These are phyloP conservation scores for Drosophila seguyi DNA, from an alignment of 1,140 invertebrate species.

Conservation along the genomic window DNA sequence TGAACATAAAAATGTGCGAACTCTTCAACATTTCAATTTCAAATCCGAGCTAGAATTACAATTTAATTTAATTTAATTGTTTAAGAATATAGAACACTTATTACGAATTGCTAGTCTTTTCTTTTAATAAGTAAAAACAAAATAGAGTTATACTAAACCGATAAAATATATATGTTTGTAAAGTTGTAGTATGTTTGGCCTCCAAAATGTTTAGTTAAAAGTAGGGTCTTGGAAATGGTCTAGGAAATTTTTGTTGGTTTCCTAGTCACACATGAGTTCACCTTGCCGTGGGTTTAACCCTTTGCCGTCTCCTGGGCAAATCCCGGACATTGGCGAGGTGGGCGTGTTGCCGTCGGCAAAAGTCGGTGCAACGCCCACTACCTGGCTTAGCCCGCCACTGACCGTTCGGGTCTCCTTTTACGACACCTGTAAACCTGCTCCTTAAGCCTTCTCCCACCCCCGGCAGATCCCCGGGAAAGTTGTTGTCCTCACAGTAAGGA, in stretches of 20 bases:
- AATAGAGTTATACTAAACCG: neutral
- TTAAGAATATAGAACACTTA: neutral
- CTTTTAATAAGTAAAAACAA: neutral
- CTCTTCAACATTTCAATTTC: too few relatives aligned
- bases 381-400: slow-evolving; percentile 30
- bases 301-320: slow-evolving; percentile 37
- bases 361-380: slow-evolving; percentile 61
- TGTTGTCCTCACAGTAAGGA: slow-evolving; percentile 26
- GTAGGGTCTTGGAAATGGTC: neutral
- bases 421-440: slow-evolving; percentile 48
- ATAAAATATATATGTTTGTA: neutral
- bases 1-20: too few relatives aligned
- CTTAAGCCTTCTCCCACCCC: slow-evolving; percentile 30
- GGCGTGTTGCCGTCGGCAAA: slow-evolving; percentile 52
- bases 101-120: neutral
- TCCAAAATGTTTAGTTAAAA: neutral
- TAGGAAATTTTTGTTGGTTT: neutral
- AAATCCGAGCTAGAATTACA: too few relatives aligned
- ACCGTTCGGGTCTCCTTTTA: slow-evolving; percentile 36
- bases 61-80: neutral
- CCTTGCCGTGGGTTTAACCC: slow-evolving; percentile 50
- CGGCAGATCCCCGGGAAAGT: slow-evolving; percentile 37
- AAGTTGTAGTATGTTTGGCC: neutral
- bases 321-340: slow-evolving; percentile 25
- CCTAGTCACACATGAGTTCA: slow-evolving; percentile 14